These are phyloP conservation scores for Lycocerus yunnanus DNA, from an alignment of 2,888 invertebrate species.

Conservation along the genomic window DNA sequence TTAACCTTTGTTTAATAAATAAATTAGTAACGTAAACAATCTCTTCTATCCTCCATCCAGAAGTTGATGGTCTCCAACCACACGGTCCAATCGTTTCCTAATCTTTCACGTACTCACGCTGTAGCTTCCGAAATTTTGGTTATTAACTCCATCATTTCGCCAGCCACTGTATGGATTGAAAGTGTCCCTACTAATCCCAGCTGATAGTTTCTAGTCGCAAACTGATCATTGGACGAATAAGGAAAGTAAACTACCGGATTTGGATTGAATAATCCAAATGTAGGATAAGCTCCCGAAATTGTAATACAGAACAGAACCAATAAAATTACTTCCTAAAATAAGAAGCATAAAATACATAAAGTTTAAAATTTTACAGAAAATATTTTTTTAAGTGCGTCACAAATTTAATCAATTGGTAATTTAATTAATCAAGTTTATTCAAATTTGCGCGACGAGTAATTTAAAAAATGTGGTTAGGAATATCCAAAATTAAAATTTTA, in stretches of 20 bases:
- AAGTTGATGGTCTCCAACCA: not conserved
- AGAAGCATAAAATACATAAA: no score
- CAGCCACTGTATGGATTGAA: not conserved
- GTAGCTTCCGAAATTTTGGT: not conserved
- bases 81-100: not conserved
- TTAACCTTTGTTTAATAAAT: no score
- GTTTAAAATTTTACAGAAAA: not conserved
- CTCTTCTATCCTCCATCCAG: not conserved
- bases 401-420: not conserved
- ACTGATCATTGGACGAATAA: not conserved
- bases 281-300: not conserved
- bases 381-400: not conserved
- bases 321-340: not conserved
- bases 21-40: not conserved
- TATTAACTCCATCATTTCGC: not conserved
- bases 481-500: not conserved
- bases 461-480: not conserved
- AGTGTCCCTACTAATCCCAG: not conserved
- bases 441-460: not conserved
- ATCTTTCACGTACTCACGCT: no score
- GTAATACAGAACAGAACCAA: not conserved
- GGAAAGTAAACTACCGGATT: not conserved
- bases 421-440: not conserved
- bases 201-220: not conserved
- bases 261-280: not conserved